Conservation (phyloP, 2,797 vertebrate genomes). For the Esox lucius region DNA sequence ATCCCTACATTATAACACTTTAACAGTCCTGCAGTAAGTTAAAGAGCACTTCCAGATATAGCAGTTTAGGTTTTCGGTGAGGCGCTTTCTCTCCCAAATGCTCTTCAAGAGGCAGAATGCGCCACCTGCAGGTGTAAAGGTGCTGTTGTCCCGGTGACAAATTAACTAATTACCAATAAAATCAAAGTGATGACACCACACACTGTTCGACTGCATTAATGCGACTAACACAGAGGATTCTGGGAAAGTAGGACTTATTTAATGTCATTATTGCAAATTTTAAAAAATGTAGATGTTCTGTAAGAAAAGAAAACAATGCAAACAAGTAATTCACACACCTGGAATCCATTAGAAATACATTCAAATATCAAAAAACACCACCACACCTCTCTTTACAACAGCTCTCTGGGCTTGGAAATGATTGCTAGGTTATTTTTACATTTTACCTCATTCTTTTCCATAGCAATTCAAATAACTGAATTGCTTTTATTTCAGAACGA, state of each 20-base stretch:
- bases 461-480: conserved; percentile 14
- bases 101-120: not conserved
- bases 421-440: conserved; percentile 46
- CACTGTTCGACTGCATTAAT: not conserved
- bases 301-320: conserved; percentile 61
- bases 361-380: conserved; percentile 65
- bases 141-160: not conserved
- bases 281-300: conserved; percentile 68
- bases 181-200: not conserved
- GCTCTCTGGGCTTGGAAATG: conserved; percentile 40
- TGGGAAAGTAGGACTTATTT: conserved; percentile 74
- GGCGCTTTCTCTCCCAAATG: not conserved
- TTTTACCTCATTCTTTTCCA: conserved; percentile 8
- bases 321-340: conserved; percentile 57
- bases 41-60: not conserved
- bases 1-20: not conserved
- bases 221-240: conserved; percentile 26
- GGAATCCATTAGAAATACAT: conserved; percentile 74
- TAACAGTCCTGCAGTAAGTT: too few species aligned
- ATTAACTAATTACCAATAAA: not conserved
- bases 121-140: not conserved
- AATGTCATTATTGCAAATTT: conserved; percentile 70
- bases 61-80: not conserved
- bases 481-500: conserved; percentile 31
- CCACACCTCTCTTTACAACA: conserved; percentile 36